A percentile compares a stretch with the other conserved stretches of the same genome.
phyloP scores from a whole-genome alignment of 2,888 invertebrate genomes.

The Yponomeuta sedellus region DNA sequence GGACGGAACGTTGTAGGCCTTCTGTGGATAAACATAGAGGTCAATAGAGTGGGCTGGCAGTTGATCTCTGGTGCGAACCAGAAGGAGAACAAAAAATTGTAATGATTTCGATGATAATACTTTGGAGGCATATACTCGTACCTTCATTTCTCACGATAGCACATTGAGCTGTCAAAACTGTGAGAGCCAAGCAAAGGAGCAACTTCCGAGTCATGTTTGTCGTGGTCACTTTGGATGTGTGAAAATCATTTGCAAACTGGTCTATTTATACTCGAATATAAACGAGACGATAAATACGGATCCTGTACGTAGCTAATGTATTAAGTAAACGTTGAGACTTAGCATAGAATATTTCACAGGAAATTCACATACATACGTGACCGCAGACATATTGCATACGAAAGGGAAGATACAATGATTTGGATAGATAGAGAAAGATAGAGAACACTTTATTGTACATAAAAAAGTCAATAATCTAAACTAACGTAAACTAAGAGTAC shows the following conservation, averaged over 20 bases:
- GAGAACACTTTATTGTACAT: no score
- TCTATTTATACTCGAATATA: conserved; percentile 5
- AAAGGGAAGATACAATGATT: neutral
- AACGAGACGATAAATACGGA: conserved; percentile 3
- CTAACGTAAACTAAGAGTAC: no score
- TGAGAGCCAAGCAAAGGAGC: conserved; percentile 31
- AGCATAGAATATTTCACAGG: conserved; percentile 31
- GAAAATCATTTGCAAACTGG: neutral
- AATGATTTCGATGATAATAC: no score
- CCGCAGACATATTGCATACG: conserved; percentile 27
- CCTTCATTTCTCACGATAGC: conserved; percentile 28
- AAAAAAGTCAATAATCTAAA: no score
- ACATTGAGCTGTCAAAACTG: conserved; percentile 31
- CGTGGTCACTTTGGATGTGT: neutral
- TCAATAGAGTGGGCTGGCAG: no score
- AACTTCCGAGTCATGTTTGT: conserved; percentile 1
- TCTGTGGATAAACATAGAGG: neutral
- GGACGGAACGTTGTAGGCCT: conserved; percentile 28
- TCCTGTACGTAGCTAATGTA: conserved; percentile 27
- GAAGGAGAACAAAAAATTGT: conserved; percentile 7
- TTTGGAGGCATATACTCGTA: neutral
- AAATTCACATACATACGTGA: conserved; percentile 35
- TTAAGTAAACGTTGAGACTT: conserved; percentile 33
- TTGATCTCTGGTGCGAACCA: conserved; percentile 28
- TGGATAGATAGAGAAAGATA: no score